Evolutionary conservation across 2,113 vertebrate species (phyloP).

Genomic region (Bufo bufo): DNA sequence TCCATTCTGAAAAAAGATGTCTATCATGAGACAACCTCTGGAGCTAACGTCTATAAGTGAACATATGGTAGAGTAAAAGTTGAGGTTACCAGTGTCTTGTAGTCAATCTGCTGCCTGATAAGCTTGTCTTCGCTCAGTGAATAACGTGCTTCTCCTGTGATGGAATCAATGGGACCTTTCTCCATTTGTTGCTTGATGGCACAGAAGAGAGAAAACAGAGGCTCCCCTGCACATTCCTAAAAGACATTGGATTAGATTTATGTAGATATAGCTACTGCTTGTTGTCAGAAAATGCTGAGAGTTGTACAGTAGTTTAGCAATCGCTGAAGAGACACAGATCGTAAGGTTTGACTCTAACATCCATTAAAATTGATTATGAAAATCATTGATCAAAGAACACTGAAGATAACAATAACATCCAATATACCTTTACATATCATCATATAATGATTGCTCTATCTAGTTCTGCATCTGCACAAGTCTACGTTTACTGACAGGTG

Average conservation of each 20-base stretch:
- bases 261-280: neutral
- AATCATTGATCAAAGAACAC: too few species aligned
- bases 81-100: conserved; percentile 93
- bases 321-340: too few species aligned
- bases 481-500: neutral
- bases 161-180: conserved; percentile 94
- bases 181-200: conserved; percentile 98
- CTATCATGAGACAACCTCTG: neutral
- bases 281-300: neutral
- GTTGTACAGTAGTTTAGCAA: neutral
- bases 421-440: neutral
- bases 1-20: neutral
- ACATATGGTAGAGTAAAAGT: neutral
- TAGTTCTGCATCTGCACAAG: neutral
- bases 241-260: neutral
- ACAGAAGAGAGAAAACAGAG: conserved; percentile 98
- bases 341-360: too few species aligned
- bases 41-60: neutral
- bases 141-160: conserved; percentile 95
- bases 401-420: neutral
- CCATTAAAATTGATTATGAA: too few species aligned
- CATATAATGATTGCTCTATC: neutral
- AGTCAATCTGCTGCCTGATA: conserved; percentile 98
- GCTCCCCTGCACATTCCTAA: conserved; percentile 95
- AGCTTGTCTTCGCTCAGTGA: conserved; percentile 98